A percentile compares a stretch with the other conserved stretches of the same genome.
Conservation (phyloP, 2,797 vertebrate species). For the Rhynchonycteris naso region DNA sequence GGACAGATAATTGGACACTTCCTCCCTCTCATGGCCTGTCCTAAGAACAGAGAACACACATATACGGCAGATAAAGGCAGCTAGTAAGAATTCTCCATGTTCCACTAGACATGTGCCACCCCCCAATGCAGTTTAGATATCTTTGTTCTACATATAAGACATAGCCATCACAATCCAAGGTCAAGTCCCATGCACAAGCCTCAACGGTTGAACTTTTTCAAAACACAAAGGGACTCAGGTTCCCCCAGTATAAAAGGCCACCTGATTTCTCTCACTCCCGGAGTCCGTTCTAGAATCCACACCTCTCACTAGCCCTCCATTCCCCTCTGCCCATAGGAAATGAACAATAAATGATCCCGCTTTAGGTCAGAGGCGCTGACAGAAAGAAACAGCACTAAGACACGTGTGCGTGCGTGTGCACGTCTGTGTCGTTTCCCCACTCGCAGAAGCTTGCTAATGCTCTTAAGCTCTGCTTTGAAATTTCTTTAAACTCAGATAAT, state of each 20-base stretch:
- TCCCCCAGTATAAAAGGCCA: neutral
- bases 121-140: neutral
- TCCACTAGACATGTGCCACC: neutral
- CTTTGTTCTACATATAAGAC: neutral
- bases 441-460: constrained; percentile 66
- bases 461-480: constrained; percentile 78
- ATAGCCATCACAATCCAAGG: neutral
- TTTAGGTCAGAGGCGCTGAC: neutral
- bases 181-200: neutral
- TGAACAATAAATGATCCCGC: neutral
- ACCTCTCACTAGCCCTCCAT: neutral
- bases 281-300: constrained; percentile 47
- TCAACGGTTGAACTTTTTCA: constrained; percentile 20
- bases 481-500: constrained; percentile 78
- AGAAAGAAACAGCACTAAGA: neutral
- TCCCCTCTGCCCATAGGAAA: neutral
- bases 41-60: neutral
- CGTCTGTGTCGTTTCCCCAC: neutral
- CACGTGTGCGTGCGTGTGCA: fast-evolving
- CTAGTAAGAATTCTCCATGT: neutral
- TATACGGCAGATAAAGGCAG: neutral
- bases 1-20: neutral
- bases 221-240: neutral
- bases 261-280: constrained; percentile 13
- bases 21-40: neutral